phyloP scores from a whole-genome alignment of 1,140 invertebrate species.

The Drosophila nikananu region DNA sequence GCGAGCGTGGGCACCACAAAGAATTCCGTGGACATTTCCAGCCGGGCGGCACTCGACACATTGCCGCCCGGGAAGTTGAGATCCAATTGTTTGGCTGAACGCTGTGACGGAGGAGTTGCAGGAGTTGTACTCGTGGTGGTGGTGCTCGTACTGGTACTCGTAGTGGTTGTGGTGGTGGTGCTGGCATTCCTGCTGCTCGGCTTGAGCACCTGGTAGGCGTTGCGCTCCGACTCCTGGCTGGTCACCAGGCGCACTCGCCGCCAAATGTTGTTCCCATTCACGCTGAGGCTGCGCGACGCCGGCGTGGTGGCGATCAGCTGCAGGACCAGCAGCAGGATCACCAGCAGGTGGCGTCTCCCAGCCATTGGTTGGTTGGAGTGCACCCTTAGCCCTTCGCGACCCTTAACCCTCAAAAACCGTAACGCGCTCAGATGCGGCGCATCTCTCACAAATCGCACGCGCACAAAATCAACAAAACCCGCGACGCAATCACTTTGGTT shows the following conservation, averaged over 20 bases:
- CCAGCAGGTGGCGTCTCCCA: slow-evolving; percentile 64
- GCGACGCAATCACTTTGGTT: slow-evolving; percentile 20
- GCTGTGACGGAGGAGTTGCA: slow-evolving; percentile 19
- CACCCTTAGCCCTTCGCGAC: slow-evolving; percentile 14
- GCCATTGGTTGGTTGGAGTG: slow-evolving; percentile 64
- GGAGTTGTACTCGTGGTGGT: slow-evolving; percentile 28
- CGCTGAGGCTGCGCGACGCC: slow-evolving; percentile 63
- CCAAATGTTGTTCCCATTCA: slow-evolving; percentile 71
- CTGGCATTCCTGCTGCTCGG: slow-evolving; percentile 44
- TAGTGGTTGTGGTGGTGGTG: slow-evolving; percentile 19
- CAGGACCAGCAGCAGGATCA: slow-evolving; percentile 61
- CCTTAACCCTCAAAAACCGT: slow-evolving; percentile 21
- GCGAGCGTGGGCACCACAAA: slow-evolving; percentile 88
- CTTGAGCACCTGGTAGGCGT: slow-evolving; percentile 69
- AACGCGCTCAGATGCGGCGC: slow-evolving; percentile 56
- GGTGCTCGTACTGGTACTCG: slow-evolving; percentile 19
- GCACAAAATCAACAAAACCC: slow-evolving; percentile 36
- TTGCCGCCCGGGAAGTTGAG: slow-evolving; percentile 60
- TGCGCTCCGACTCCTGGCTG: slow-evolving; percentile 65
- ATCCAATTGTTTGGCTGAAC: slow-evolving; percentile 72
- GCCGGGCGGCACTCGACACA: slow-evolving; percentile 87
- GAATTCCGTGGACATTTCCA: slow-evolving; percentile 92
- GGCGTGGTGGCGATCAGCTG: slow-evolving; percentile 67
- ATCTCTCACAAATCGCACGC: slow-evolving; percentile 42
- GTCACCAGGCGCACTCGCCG: slow-evolving; percentile 71